Base-by-base conservation (phyloP, 2,797 vertebrate species). In the Molossus molossus region DNA sequence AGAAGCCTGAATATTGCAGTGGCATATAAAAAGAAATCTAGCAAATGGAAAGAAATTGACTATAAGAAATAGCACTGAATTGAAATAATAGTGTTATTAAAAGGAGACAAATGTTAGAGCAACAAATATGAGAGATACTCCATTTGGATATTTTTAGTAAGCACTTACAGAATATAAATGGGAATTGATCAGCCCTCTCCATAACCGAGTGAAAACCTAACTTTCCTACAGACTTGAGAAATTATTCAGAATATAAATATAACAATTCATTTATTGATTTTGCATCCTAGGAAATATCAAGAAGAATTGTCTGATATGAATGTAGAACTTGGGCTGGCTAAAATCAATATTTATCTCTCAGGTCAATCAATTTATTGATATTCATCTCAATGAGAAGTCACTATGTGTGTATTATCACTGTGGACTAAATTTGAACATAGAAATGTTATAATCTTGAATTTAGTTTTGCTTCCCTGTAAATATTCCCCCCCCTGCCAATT, bases 291-390 rank as follows among this genome's bases (percentile, higher is more conserved):
- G 83, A 97, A 94, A 97, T 97, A 96, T 95, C 89, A 97, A 95
- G 94, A 97, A 97, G 69, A 96, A 96, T 96, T 93, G 53, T 90
- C 67, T 96, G 73, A 93, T 95, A 89, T 94, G 45, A 96, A 85
- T 93, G 27, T 69, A 96, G 93, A 95, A 87, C 33, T 95, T 93
- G n/a, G 88, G n/a, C 69, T 95, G 93, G 57, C 91, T 87, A 90
- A 96, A 96, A 97, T 97, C 95, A 95, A 96, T 97, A 82, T 96
- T 94, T 97, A 96, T 97, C 62, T 98, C 67, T 67, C 69, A 80
- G 83, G 95, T 96, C 87, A 97, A 94, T 98, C 97, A 95, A 93
- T 96, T 96, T 97, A 96, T 96, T 95, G 97, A 97, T 93, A 77
- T 70, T 95, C 58, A 95, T 90, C 70, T 97, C 92, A 95, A n/a